Percentiles rank a stretch among this genome's conserved stretches.
Conservation (phyloP, 1,140 invertebrate genomes). For the Bicyclus anynana region DNA sequence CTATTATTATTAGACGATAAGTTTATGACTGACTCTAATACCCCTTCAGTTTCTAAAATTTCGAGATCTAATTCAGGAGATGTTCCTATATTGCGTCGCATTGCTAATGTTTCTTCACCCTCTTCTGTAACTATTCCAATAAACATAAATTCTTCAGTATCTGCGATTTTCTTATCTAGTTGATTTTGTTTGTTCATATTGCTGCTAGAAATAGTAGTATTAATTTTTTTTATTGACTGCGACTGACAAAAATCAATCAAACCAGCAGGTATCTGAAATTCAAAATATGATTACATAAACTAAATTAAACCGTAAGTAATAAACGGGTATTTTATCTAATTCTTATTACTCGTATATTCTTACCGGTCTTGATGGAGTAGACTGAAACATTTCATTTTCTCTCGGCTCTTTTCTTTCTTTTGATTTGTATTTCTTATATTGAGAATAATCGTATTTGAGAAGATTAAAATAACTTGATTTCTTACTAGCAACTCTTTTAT, state of each 20-base stretch:
- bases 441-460: conserved; percentile 29
- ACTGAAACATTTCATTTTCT: conserved; percentile 17
- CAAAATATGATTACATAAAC: not conserved
- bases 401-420: conserved; percentile 30
- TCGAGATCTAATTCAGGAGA: conserved; percentile 31
- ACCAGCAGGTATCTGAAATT: conserved; percentile 53
- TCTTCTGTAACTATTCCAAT: conserved; percentile 51
- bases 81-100: conserved; percentile 46
- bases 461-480: conserved; percentile 28
- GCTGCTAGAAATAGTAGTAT: not conserved
- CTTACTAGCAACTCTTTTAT: conserved; percentile 32
- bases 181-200: not conserved
- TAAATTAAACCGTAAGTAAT: not conserved
- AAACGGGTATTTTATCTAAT: conserved; percentile 4
- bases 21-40: conserved; percentile 32
- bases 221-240: not conserved
- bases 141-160: conserved; percentile 44
- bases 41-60: conserved; percentile 29
- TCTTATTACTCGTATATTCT: not conserved
- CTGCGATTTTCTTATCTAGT: conserved; percentile 23
- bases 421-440: conserved; percentile 24
- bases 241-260: conserved; percentile 44
- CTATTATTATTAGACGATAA: conserved; percentile 40
- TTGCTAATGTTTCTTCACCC: conserved; percentile 44
- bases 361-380: conserved; percentile 37